Conservation (phyloP, 2,888 invertebrate species). For the Caenorhabditis doughertyi region DNA sequence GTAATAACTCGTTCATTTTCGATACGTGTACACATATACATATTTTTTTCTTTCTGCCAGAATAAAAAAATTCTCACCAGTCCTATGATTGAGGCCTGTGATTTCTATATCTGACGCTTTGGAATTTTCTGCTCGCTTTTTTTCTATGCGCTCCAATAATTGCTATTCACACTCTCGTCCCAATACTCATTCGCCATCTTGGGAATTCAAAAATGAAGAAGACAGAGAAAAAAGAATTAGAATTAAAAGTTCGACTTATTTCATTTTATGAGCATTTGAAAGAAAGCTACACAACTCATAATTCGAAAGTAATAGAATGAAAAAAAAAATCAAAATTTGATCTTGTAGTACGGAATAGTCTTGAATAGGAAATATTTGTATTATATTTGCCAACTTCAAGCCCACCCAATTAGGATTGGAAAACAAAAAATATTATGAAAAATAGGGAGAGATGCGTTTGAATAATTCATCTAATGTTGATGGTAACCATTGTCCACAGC, state of each 20-base stretch:
- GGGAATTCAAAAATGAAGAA: conserved; percentile 10
- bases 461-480: conserved; percentile 39
- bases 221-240: not conserved
- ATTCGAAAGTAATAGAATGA: conserved; percentile 9
- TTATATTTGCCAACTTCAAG: conserved; percentile 42
- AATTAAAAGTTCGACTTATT: not conserved
- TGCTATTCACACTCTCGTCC: conserved; percentile 56
- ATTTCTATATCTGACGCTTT: conserved; percentile 46
- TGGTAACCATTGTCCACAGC: conserved; percentile 17
- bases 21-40: conserved; percentile 14
- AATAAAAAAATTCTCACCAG: conserved; percentile 24
- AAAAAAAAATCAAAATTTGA: not conserved
- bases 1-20: conserved; percentile 18
- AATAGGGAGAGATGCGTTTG: not conserved
- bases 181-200: conserved; percentile 12
- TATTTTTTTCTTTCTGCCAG: not conserved
- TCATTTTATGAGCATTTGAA: not conserved
- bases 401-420: conserved; percentile 25
- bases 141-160: conserved; percentile 56
- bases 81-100: conserved; percentile 27
- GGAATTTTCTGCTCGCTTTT: conserved; percentile 18
- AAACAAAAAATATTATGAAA: conserved; percentile 31
- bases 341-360: not conserved
- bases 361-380: not conserved
- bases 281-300: conserved; percentile 2